Percentiles rank a stretch among this genome's conserved stretches.
phyloP scores from a whole-genome alignment of 2,113 vertebrate genomes.

The Xyliphius kryptos region DNA sequence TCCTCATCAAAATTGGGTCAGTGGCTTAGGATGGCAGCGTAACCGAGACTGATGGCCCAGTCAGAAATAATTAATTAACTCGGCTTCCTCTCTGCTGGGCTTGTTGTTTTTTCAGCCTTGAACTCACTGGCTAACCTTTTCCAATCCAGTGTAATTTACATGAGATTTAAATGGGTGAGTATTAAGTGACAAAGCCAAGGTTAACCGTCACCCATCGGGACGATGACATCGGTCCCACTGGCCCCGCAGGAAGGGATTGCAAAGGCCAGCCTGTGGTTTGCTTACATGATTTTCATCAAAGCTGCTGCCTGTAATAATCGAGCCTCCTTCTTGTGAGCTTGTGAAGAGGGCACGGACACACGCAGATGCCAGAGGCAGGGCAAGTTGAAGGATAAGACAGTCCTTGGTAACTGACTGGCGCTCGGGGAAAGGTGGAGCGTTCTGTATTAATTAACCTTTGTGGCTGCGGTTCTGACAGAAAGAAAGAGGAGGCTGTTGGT shows the following conservation, averaged over 20 bases:
- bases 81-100: slow-evolving; percentile 5
- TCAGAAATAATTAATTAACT: slow-evolving; percentile 40
- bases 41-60: slow-evolving; percentile 48
- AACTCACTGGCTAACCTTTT: slow-evolving; percentile 24
- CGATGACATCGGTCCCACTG: background rate
- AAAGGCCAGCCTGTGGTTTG: background rate
- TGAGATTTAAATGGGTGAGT: slow-evolving; percentile 24
- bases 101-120: slow-evolving; percentile 23
- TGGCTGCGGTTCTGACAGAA: slow-evolving; percentile 56
- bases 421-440: slow-evolving; percentile 52
- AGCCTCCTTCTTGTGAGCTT: slow-evolving; percentile 47
- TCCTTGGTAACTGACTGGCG: slow-evolving; percentile 46
- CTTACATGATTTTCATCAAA: background rate
- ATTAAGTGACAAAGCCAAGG: slow-evolving; percentile 6
- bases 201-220: slow-evolving; percentile 9
- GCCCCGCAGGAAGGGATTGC: background rate
- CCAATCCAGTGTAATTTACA: slow-evolving; percentile 20
- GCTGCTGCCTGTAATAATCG: slow-evolving; percentile 51
- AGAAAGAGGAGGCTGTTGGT: slow-evolving; percentile 58
- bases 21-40: slow-evolving; percentile 52
- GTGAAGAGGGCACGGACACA: slow-evolving; percentile 50
- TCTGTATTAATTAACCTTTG: slow-evolving; percentile 74
- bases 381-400: slow-evolving; percentile 51
- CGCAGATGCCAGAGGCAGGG: slow-evolving; percentile 52
- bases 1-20: slow-evolving; percentile 64